A percentile compares a stretch with the other conserved stretches of the same genome.
Evolutionary conservation across 2,888 invertebrate species (phyloP).

Genomic region (Dicyrtoma fusca): DNA sequence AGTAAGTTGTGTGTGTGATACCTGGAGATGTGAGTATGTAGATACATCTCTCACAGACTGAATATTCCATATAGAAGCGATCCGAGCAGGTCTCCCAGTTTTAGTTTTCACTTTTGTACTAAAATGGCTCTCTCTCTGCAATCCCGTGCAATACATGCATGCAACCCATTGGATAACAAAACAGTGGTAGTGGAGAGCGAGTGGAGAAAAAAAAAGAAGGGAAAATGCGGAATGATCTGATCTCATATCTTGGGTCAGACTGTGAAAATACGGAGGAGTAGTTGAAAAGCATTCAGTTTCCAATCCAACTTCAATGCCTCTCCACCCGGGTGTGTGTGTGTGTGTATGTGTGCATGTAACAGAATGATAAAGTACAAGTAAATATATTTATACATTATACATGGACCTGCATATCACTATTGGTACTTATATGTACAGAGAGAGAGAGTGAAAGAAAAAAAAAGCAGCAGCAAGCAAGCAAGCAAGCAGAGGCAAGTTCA

Average conservation of each 20-base stretch:
- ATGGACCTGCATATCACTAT: not conserved
- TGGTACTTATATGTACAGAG: slow-evolving; percentile 13
- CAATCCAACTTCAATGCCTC: not conserved
- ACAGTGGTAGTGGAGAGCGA: no score
- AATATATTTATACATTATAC: slow-evolving; percentile 25
- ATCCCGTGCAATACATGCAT: not conserved
- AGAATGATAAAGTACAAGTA: slow-evolving; percentile 14
- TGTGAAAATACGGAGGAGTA: slow-evolving; percentile 33
- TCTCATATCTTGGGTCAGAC: slow-evolving; percentile 42
- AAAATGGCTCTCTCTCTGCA: not conserved
- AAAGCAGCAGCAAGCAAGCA: slow-evolving; percentile 12
- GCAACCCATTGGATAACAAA: no score
- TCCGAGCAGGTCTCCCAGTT: not conserved
- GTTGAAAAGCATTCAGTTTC: slow-evolving; percentile 4
- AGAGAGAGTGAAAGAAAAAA: slow-evolving; percentile 21
- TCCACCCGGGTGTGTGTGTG: slow-evolving; percentile 21
- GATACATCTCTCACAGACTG: no score
- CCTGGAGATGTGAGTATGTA: not conserved
- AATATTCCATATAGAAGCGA: no score
- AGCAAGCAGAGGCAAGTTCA: slow-evolving; percentile 46
- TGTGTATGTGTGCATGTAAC: slow-evolving; percentile 6
- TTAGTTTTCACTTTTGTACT: not conserved
- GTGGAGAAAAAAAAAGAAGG: no score
- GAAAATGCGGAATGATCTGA: slow-evolving; percentile 42
- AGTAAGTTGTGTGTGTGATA: not conserved